phyloP scores from a whole-genome alignment of 2,797 vertebrate genomes.

The Tapirus indicus region DNA sequence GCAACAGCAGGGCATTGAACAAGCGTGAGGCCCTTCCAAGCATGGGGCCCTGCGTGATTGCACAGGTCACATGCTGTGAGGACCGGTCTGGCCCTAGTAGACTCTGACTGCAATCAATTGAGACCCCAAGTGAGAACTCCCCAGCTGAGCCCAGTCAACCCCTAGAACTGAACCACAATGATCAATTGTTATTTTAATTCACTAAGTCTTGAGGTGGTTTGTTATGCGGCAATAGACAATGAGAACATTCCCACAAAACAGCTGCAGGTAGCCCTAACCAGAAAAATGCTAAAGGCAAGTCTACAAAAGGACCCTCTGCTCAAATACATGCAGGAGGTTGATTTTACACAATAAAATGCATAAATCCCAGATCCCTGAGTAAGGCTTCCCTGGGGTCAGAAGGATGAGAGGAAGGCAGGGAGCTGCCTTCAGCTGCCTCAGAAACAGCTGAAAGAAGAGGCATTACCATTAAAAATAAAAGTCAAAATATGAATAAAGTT shows the following conservation, averaged over 20 bases:
- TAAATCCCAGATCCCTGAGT: background rate
- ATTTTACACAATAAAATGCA: background rate
- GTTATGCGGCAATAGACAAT: background rate
- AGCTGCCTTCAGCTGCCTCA: background rate
- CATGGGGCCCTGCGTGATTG: background rate
- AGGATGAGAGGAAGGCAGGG: background rate
- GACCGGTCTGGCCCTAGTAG: background rate
- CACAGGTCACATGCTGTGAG: background rate
- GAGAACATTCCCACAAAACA: constrained; percentile 1
- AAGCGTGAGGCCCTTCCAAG: background rate
- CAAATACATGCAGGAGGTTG: background rate
- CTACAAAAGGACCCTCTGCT: background rate
- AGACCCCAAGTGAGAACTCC: background rate
- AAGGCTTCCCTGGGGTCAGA: background rate
- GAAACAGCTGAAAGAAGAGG: constrained; percentile 14
- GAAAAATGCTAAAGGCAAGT: constrained; percentile 36
- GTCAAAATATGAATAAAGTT: constrained; percentile 12
- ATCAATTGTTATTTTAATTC: background rate
- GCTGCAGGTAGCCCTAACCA: background rate
- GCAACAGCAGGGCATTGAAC: background rate
- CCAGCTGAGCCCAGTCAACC: background rate
- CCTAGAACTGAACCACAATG: background rate
- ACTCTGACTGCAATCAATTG: background rate
- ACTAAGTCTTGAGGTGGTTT: background rate
- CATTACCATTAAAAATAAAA: constrained; percentile 2